These are phyloP conservation scores for Lasioglossum pauxillum DNA, from an alignment of 2,888 invertebrate genomes.

Conservation along the genomic window DNA sequence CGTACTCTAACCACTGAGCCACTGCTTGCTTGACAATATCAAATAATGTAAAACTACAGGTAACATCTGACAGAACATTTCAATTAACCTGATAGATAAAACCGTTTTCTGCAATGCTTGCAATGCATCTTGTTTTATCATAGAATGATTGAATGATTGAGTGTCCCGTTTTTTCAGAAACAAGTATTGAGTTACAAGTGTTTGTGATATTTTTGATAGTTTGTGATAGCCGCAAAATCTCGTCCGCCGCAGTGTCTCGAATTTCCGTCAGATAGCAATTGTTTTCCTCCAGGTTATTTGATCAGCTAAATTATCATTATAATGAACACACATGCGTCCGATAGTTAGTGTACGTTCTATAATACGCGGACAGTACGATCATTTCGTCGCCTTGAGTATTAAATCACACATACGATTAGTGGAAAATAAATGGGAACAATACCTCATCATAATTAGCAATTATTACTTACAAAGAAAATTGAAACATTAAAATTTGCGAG, in stretches of 20 bases:
- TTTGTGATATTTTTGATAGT: too few relatives aligned
- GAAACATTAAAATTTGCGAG: background rate
- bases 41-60: background rate
- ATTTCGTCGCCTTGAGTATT: slow-evolving; percentile 37
- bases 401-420: background rate
- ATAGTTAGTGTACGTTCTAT: background rate
- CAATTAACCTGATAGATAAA: too few relatives aligned
- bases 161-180: too few relatives aligned
- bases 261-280: background rate
- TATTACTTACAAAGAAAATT: background rate
- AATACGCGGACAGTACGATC: background rate
- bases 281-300: slow-evolving; percentile 15
- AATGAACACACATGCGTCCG: background rate
- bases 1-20: too few relatives aligned
- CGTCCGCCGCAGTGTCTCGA: background rate
- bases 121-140: background rate
- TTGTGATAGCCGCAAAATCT: background rate
- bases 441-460: background rate
- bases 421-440: background rate
- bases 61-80: too few relatives aligned
- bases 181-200: background rate
- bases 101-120: too few relatives aligned
- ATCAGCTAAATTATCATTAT: slow-evolving; percentile 32
- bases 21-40: background rate
- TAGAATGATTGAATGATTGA: background rate